These are phyloP conservation scores for Morone chrysops DNA, from an alignment of 2,113 vertebrate species.

Conservation along the genomic window DNA sequence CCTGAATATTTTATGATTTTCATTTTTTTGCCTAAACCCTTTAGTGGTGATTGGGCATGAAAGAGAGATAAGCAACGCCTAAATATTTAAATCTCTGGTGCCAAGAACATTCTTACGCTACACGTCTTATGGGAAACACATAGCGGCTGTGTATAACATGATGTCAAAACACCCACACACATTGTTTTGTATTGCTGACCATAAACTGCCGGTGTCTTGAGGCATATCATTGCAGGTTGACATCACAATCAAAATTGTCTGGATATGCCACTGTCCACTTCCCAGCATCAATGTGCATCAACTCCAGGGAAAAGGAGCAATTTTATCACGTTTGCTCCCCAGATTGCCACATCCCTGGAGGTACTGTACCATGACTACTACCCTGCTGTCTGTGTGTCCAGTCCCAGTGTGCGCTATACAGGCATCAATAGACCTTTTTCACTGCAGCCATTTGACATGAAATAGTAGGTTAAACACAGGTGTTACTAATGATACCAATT, in stretches of 20 bases:
- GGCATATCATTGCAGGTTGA: not conserved
- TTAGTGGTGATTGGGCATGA: not conserved
- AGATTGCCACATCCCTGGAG: not conserved
- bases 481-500: too few species aligned
- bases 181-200: not conserved
- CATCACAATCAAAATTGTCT: not conserved
- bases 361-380: not conserved
- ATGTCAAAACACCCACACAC: not conserved
- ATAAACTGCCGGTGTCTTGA: not conserved
- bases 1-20: slow-evolving; percentile 3
- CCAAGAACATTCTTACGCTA: not conserved
- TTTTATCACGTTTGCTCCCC: not conserved
- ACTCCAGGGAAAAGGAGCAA: not conserved
- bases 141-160: not conserved
- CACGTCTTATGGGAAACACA: not conserved
- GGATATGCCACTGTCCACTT: not conserved
- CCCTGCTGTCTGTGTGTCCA: not conserved
- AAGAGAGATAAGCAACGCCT: not conserved
- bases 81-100: not conserved
- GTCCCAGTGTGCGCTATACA: too few species aligned
- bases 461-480: too few species aligned
- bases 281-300: not conserved
- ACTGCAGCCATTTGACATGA: too few species aligned
- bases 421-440: too few species aligned
- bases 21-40: not conserved